Evolutionary conservation across 1,140 invertebrate species (phyloP), one percentile per base, ranked within the genome.

Genomic region (Bombus polaris): DNA sequence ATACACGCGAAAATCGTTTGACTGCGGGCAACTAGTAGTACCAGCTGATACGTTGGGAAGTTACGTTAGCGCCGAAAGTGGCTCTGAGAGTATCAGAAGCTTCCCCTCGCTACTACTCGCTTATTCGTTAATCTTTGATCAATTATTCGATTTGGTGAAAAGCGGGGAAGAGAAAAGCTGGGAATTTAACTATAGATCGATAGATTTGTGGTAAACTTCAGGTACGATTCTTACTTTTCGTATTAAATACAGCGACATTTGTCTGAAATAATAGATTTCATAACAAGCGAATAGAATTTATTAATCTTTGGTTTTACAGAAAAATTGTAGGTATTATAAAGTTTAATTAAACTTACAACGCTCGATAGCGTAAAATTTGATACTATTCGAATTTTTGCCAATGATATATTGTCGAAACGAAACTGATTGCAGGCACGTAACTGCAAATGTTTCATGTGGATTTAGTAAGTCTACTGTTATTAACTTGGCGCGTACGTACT

Each of bases 1-100:
- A 71, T 73, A 85, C 53, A 18, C 47, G 15, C 18, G 47, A 53
- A 53, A 22, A 73, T 85, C 68, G 32, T 85, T 85, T 85, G 68
- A 84, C 62, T 35, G 66, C 25, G 62, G 6, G 28, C n/a, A 39
- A 47, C 37, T 44, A 22, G 18, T 44, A 22, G 18, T 2, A 18
- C 18, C 37, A 28, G n/a, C 25, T 47, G 71, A 57, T 18, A 53
- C 47, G 47, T 47, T 73, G 37, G 28, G 57, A 74, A 65, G 80
- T 39, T 13, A 74, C 70, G 57, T 62, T 74, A 81, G 80, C 57
- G 53, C n/a, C 68, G 57, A n/a, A 74, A 74, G 80, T 82, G 71
- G 80, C 68, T 42, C 39, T 22, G 22, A 25, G 3, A 71, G 32
- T 42, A 25, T 22, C 15, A 47, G 71, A 44, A 25, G n/a, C 53